Conservation (phyloP, 2,113 vertebrate genomes). For the Nesoenas mayeri region DNA sequence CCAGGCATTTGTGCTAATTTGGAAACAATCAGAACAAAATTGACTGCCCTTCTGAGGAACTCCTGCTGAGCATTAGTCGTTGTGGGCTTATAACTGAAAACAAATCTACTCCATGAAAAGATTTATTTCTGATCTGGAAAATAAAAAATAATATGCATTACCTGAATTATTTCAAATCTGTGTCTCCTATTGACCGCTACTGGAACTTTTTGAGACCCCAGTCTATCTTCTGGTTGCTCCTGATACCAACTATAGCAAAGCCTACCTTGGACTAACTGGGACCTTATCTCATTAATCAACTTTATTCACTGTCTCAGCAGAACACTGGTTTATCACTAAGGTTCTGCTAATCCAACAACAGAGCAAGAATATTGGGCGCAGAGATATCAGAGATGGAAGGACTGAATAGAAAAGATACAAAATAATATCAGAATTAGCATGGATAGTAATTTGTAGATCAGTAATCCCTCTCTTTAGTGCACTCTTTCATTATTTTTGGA, state of each 20-base stretch:
- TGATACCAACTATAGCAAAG: neutral
- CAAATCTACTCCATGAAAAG: neutral
- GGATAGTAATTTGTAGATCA: neutral
- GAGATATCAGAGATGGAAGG: neutral
- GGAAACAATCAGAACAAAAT: neutral
- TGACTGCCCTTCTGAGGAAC: neutral
- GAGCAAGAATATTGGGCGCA: neutral
- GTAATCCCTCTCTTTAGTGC: neutral
- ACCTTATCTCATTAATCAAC: neutral
- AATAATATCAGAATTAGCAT: neutral
- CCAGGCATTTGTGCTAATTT: neutral
- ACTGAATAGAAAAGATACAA: neutral
- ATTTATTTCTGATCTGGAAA: neutral
- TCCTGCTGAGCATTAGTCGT: neutral
- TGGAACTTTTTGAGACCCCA: neutral
- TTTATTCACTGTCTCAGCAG: neutral
- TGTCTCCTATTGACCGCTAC: neutral
- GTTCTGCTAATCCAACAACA: neutral
- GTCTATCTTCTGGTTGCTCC: neutral
- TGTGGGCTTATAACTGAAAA: neutral
- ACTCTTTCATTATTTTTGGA: neutral
- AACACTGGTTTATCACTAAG: neutral
- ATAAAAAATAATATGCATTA: rapidly evolving
- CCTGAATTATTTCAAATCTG: neutral
- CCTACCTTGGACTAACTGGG: neutral